A percentile compares a stretch with the other conserved stretches of the same genome.
Conservation (phyloP, 2,888 invertebrate genomes). For the Cephus spinipes region DNA sequence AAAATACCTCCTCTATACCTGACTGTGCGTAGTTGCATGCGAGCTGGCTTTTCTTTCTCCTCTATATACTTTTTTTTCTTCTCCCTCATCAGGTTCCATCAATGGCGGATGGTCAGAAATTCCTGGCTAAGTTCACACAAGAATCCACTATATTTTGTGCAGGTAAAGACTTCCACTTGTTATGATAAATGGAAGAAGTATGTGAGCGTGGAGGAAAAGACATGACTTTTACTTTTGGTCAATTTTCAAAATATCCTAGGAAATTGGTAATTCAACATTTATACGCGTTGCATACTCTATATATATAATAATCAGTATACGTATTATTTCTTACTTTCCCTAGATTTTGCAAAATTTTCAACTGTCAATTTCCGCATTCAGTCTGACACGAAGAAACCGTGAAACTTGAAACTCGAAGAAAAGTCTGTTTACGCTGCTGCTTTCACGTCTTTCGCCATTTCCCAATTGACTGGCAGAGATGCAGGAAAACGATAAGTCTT, state of each 20-base stretch:
- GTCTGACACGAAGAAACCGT: background rate
- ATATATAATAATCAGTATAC: background rate
- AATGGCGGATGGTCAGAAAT: no score
- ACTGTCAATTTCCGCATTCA: background rate
- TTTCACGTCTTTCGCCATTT: background rate
- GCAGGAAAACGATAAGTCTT: background rate
- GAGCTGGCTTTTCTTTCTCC: no score
- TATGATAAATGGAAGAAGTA: no score
- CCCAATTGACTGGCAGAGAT: background rate
- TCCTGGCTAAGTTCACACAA: no score
- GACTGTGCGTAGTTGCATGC: no score
- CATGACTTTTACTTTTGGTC: background rate
- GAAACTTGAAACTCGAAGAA: background rate
- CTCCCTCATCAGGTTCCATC: no score
- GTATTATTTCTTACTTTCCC: background rate
- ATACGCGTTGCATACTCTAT: background rate
- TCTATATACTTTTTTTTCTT: no score
- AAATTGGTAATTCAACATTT: background rate
- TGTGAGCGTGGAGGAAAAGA: no score
- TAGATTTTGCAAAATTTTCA: background rate
- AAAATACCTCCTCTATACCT: background rate
- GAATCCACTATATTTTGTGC: no score
- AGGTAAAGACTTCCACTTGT: no score
- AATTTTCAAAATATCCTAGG: background rate
- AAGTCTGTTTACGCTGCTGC: background rate